Percentiles rank a stretch among this genome's conserved stretches.
Conservation (phyloP, 2,113 vertebrate species). For the Struthio camelus region DNA sequence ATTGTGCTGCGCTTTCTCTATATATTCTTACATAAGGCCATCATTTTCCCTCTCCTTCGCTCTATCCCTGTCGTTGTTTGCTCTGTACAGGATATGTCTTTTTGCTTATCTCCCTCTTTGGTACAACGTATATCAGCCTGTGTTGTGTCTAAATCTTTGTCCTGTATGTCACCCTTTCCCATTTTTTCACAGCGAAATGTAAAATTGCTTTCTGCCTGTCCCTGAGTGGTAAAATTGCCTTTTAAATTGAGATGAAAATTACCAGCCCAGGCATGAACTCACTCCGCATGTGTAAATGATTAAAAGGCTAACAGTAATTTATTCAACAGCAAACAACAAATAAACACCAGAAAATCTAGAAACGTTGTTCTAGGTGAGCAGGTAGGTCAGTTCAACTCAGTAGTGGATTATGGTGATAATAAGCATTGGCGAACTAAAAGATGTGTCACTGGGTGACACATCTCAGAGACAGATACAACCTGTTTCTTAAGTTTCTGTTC, state of each 20-base stretch:
- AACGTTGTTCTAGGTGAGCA: neutral
- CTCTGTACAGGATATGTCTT: neutral
- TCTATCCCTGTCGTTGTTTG: neutral
- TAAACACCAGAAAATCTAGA: neutral
- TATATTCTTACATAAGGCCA: accelerated
- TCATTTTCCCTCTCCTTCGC: neutral
- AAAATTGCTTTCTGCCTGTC: neutral
- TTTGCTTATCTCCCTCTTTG: neutral
- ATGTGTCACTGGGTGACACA: neutral
- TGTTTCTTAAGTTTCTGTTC: neutral
- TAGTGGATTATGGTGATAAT: neutral
- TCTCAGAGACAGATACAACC: neutral
- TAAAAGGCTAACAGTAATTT: neutral
- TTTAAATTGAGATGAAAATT: neutral
- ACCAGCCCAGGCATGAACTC: neutral
- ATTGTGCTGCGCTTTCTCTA: neutral
- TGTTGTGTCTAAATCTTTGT: neutral
- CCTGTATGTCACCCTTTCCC: too few species aligned
- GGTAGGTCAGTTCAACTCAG: neutral
- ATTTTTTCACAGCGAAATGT: accelerated
- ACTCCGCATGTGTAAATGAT: neutral
- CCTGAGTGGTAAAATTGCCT: neutral
- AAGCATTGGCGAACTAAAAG: neutral
- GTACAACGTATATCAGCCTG: accelerated
- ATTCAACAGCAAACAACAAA: neutral